Base-by-base conservation (phyloP, 2,113 vertebrate genomes). In the Talpa occidentalis region DNA sequence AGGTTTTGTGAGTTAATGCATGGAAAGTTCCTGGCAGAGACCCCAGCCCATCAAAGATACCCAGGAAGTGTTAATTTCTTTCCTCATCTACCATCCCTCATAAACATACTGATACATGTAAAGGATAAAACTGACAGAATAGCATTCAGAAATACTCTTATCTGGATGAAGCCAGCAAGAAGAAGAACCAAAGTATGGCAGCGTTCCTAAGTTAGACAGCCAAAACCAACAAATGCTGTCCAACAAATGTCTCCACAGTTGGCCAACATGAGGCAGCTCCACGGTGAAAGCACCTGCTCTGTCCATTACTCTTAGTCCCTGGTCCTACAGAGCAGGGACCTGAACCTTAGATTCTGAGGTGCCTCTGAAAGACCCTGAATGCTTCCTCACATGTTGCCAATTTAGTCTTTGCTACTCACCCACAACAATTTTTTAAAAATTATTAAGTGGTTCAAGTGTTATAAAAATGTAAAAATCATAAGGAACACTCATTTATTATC, bases 1-100 rank as follows among this genome's bases (percentile, higher is more conserved):
- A 88, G 42, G 11, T 69, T 67, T 56, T 30, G 26, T 78, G 32
- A 85, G n/a, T 69, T 69, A 49, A 26, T 47, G 3, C 11, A 15
- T 86, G 37, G 70, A 93, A 94, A 54, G 52, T 54, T 26, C 60
- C 47, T n/a, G 69, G 14, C 40, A 40, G 85, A 95, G 26, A 92
- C 26, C 28, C 32, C 56, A 22, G 32, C 24, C 15, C 10, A 22
- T 49, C 19, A 22, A 2, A 26, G 52, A 22, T n/a, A 32, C 47
- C 82, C 49, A 30, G 24, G 56, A 87, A 94, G 78, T 82, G 35
- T 15, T 37, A 14, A 56, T 84, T 70, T 8, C 47, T 42, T 56
- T 59, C 28, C 44, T 87, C 32, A 49, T 49, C 24, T 56, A 37
- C 8, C 78, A 14, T 40, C 5, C 7, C 35, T 19, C 52, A 12